Conservation (phyloP, 2,797 vertebrate species). For the Astyanax mexicanus region DNA sequence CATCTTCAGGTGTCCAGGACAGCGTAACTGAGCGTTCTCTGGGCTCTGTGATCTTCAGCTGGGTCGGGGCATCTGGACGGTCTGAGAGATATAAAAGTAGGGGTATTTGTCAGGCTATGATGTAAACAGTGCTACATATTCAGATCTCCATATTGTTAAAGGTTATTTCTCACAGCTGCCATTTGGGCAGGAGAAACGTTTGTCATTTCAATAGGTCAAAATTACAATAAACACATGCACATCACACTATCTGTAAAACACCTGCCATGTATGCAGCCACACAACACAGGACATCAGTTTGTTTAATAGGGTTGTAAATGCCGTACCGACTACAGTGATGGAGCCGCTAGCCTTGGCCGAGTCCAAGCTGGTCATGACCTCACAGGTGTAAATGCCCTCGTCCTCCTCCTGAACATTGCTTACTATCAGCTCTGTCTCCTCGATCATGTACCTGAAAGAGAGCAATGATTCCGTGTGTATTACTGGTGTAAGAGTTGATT, state of each 20-base stretch:
- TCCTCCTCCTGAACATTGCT: slow-evolving; percentile 78
- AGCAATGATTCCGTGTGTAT: background rate
- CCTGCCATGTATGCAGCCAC: background rate
- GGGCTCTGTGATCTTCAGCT: slow-evolving; percentile 68
- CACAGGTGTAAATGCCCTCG: slow-evolving; percentile 86
- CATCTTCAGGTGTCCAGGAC: slow-evolving; percentile 79
- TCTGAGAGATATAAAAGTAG: slow-evolving; percentile 62
- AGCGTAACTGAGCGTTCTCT: slow-evolving; percentile 69
- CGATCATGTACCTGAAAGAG: slow-evolving; percentile 82
- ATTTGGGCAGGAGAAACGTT: slow-evolving; percentile 4
- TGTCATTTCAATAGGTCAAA: slow-evolving; percentile 33
- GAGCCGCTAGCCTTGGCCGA: slow-evolving; percentile 77
- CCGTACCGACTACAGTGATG: slow-evolving; percentile 87
- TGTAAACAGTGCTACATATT: slow-evolving; percentile 1
- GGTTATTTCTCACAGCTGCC: slow-evolving; percentile 19
- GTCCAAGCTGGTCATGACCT: slow-evolving; percentile 84
- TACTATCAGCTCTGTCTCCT: slow-evolving; percentile 78
- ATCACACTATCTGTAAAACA: slow-evolving; percentile 9
- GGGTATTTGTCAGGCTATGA: background rate
- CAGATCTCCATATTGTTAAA: slow-evolving; percentile 18
- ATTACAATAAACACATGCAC: slow-evolving; percentile 32
- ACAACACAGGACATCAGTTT: background rate
- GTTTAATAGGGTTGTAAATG: slow-evolving; percentile 10
- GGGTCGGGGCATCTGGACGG: slow-evolving; percentile 76
- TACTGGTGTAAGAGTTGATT: background rate